Base-by-base conservation (phyloP, 2,797 vertebrate species). In the Coreius guichenoti region DNA sequence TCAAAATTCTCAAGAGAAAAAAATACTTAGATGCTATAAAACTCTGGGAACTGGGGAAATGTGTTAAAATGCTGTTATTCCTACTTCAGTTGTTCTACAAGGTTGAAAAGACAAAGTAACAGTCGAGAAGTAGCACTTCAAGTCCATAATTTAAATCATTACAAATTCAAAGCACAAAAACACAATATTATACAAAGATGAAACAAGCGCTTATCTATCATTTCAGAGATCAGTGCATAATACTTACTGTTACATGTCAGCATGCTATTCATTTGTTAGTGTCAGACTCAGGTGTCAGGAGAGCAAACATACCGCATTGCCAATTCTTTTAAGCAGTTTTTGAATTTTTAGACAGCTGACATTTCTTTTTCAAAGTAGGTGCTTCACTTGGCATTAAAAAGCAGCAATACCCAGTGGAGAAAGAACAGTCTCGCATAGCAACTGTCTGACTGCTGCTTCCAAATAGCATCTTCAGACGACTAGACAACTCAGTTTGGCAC, bases 1-100 rank as follows among this genome's bases (percentile, higher is more conserved):
- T 31, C n/a, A 65, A 45, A 79, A 79, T 26, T 79, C 77, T 79
- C 77, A 79, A 47, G 77, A 65, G 56, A 47, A 61, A 65, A 47
- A 47, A 19, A 65, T 65, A 29, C 36, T 75, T 75, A 29, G 47
- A 75, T 33, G 47, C 72, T 51, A 29, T 47, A 33, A 54, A 19
- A 75, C 16, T 74, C 16, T 3, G 45, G 47, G 47, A 74, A 29
- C 72, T 75, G 47, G 72, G 72, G 72, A 75, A 45, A 43, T 79
- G 36, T 47, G 14, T 61, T 61, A 63, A 79, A 43, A 65, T 47
- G 39, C 58, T 29, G 39, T 47, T 56, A 45, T 45, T 45, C 8
- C 13, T 39, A 63, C n/a, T 29, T 74, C 26, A 74, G 11, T 63
- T 79, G 16, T 47, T 79, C 58, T 7, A 65, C n/a, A 33, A 79